phyloP scores from a whole-genome alignment of 2,797 vertebrate genomes.

The Hylomyscus alleni region DNA sequence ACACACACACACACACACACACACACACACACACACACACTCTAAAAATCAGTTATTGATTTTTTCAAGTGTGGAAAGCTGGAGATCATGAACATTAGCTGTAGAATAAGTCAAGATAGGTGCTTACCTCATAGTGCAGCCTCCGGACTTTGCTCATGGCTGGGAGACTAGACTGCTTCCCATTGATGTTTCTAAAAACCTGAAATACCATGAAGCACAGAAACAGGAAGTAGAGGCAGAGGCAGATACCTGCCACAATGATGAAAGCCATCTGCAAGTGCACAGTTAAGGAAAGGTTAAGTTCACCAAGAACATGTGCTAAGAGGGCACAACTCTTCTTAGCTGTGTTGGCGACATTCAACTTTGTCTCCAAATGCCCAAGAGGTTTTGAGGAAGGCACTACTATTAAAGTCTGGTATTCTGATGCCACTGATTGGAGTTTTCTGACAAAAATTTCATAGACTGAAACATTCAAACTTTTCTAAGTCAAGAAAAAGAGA shows the following conservation, averaged over 20 bases:
- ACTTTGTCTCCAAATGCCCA: neutral
- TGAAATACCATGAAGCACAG: conserved; percentile 99
- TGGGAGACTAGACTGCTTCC: conserved; percentile 95
- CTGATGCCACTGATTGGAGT: neutral
- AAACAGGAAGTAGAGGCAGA: conserved; percentile 99
- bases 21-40: neutral
- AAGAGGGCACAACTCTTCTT: neutral
- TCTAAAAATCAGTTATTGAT: neutral
- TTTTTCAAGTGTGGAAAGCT: neutral
- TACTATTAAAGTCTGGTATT: neutral
- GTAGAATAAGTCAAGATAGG: neutral
- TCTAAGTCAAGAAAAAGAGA: neutral
- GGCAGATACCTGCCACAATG: conserved; percentile 97
- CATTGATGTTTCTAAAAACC: conserved; percentile 98
- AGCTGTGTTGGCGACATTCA: neutral
- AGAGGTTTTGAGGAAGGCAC: neutral
- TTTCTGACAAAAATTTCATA: conserved; percentile 3
- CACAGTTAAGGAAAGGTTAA: conserved; percentile 88
- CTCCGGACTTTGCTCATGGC: conserved; percentile 97
- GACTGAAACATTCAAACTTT: neutral
- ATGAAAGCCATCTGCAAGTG: conserved; percentile 97
- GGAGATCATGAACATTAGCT: neutral
- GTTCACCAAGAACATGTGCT: neutral
- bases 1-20: neutral
- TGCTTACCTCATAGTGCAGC: conserved; percentile 95